A percentile compares a stretch with the other conserved stretches of the same genome.
phyloP scores from a whole-genome alignment of 2,797 vertebrate genomes.

The Pantherophis vulpinus region DNA sequence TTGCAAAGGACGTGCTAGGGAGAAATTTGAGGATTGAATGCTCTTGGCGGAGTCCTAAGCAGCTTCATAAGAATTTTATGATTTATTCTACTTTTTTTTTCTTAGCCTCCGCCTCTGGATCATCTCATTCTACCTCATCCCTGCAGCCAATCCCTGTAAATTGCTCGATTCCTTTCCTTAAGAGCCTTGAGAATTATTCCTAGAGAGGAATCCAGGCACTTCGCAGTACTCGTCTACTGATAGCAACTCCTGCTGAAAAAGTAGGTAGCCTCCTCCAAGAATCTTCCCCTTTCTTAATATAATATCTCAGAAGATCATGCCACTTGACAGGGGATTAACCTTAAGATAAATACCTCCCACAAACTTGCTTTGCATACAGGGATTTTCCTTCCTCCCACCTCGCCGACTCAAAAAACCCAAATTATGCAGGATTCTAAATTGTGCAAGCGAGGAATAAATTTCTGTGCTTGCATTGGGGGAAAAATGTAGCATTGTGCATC shows the following conservation, averaged over 20 bases:
- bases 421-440: not conserved
- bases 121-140: not conserved
- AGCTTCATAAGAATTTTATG: not conserved
- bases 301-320: too few relatives aligned
- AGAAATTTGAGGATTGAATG: not conserved
- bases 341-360: not conserved
- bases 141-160: not conserved
- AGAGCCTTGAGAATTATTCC: not conserved
- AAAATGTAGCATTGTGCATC: not conserved
- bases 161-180: not conserved
- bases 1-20: not conserved
- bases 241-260: too few relatives aligned
- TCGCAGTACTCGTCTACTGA: too few relatives aligned
- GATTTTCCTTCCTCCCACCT: rapidly evolving
- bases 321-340: too few relatives aligned
- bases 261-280: not conserved
- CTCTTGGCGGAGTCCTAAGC: too few relatives aligned
- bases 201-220: not conserved
- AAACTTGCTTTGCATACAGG: not conserved
- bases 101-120: not conserved
- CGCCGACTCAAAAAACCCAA: not conserved
- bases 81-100: too few relatives aligned
- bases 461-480: not conserved
- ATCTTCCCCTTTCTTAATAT: not conserved
- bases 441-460: not conserved